Conservation (phyloP, 2,888 invertebrate species). For the Copidosoma aretas region DNA sequence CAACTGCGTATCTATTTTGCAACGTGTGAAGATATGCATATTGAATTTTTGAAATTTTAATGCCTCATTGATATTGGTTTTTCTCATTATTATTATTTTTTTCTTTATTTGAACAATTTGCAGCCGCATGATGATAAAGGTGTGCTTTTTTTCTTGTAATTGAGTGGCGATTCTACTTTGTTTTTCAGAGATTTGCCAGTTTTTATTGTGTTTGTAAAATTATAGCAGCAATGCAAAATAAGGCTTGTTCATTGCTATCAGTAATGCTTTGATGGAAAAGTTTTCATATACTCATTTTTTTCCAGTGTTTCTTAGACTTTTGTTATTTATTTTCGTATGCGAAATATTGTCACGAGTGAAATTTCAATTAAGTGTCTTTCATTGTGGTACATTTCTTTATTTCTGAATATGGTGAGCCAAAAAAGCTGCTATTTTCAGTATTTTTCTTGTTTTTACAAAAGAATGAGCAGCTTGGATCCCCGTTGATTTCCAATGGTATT, state of each 20-base stretch:
- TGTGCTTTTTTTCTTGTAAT: conserved; percentile 32
- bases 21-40: conserved; percentile 36
- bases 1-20: conserved; percentile 33
- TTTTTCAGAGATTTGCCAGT: conserved; percentile 20
- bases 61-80: conserved; percentile 32
- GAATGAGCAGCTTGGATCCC: conserved; percentile 8
- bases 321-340: conserved; percentile 1
- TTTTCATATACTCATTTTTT: background rate
- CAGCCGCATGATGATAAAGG: conserved; percentile 34
- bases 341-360: background rate
- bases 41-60: conserved; percentile 37
- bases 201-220: conserved; percentile 24
- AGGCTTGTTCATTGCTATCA: conserved; percentile 23
- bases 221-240: conserved; percentile 16
- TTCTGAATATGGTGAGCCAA: conserved; percentile 6
- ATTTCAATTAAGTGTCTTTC: background rate
- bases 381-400: conserved; percentile 5
- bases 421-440: background rate
- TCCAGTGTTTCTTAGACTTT: background rate
- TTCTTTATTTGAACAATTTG: conserved; percentile 26
- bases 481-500: background rate
- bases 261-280: conserved; percentile 9
- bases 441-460: conserved; percentile 6
- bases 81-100: conserved; percentile 21
- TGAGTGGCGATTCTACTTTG: conserved; percentile 4